phyloP scores from a whole-genome alignment of 2,113 vertebrate species.

The Microcebus jonahi region DNA sequence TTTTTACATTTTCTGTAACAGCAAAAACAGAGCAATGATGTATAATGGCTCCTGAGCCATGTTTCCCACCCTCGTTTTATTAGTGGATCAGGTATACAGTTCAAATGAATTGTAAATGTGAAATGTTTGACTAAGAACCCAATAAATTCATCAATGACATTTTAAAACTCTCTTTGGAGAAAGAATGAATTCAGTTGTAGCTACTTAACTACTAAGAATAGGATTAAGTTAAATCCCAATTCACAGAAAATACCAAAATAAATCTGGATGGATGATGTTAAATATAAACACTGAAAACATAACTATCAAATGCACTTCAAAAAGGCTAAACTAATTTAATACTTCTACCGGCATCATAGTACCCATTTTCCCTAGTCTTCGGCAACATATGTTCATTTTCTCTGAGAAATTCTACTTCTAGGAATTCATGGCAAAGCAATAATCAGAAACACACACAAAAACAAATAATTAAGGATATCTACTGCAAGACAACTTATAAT shows the following conservation, averaged over 20 bases:
- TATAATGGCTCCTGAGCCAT: neutral
- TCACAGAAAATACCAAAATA: constrained; percentile 48
- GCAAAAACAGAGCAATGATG: neutral
- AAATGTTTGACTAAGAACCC: neutral
- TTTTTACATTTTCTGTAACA: neutral
- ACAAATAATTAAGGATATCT: neutral
- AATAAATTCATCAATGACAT: neutral
- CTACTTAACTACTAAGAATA: neutral
- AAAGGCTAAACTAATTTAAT: neutral
- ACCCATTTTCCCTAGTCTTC: neutral
- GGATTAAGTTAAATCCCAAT: neutral
- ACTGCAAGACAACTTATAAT: neutral
- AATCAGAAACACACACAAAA: neutral
- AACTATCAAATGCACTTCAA: neutral
- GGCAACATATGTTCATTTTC: neutral
- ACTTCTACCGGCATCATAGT: neutral
- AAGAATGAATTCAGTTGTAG: neutral
- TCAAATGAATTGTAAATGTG: neutral
- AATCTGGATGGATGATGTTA: neutral
- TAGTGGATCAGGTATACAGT: neutral
- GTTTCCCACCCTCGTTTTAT: neutral
- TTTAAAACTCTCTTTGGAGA: neutral
- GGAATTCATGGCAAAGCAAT: constrained; percentile 32
- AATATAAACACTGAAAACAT: neutral
- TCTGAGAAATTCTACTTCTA: neutral